These are phyloP conservation scores for Taenioides sp. DNA, from an alignment of 2,797 vertebrate genomes.

Conservation along the genomic window DNA sequence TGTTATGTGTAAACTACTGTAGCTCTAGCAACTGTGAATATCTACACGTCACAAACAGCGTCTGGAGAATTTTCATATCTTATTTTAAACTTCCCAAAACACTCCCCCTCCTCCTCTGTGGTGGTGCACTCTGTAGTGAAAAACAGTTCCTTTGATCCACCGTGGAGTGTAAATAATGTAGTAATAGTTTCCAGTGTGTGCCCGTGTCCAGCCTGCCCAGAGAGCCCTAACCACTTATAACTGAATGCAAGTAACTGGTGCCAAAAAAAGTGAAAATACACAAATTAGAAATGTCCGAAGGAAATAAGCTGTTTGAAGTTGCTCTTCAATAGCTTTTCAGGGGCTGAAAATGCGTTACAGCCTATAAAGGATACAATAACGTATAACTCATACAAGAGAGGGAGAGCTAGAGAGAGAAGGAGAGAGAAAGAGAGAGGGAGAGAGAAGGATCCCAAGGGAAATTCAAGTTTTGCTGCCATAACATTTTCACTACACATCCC, in stretches of 20 bases:
- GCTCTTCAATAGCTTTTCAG: too few relatives aligned
- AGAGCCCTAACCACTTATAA: not conserved
- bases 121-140: not conserved
- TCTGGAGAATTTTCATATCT: slow-evolving; percentile 8
- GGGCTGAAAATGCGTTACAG: too few relatives aligned
- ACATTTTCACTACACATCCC: too few relatives aligned
- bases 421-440: too few relatives aligned
- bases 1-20: slow-evolving; percentile 4
- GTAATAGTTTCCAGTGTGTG: slow-evolving; percentile 2
- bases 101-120: not conserved
- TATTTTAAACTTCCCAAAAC: slow-evolving; percentile 2
- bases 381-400: too few relatives aligned
- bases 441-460: too few relatives aligned
- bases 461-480: too few relatives aligned
- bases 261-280: not conserved
- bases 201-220: not conserved
- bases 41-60: not conserved
- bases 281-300: not conserved
- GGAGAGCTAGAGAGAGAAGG: too few relatives aligned
- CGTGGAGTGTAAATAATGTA: slow-evolving; percentile 6
- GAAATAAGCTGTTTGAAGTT: too few relatives aligned
- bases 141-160: slow-evolving; percentile 4
- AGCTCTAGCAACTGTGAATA: not conserved
- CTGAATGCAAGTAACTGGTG: not conserved
- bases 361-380: too few relatives aligned